A percentile compares a stretch with the other conserved stretches of the same genome.
phyloP scores from a whole-genome alignment of 64 coral and sea anemone genomes.

The Actinia tenebrosa region DNA sequence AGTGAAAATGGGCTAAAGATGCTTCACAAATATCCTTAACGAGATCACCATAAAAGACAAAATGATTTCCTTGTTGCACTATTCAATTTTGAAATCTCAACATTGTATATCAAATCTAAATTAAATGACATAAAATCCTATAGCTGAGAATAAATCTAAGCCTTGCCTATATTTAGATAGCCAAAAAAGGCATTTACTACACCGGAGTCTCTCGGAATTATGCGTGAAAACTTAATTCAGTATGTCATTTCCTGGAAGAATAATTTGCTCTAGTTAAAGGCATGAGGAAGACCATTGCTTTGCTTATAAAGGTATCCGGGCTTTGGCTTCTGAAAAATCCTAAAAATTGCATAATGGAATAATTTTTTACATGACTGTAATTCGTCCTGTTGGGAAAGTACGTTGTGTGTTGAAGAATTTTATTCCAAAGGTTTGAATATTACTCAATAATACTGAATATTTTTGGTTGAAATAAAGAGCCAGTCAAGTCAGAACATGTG shows the following conservation, averaged over 20 bases:
- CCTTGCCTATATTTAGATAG: not conserved
- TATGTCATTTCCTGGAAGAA: not conserved
- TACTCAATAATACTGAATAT: too few species aligned
- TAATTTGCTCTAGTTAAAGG: not conserved
- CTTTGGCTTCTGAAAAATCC: not conserved
- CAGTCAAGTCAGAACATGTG: too few species aligned
- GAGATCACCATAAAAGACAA: too few species aligned
- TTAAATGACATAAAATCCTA: not conserved
- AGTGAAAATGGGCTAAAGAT: too few species aligned
- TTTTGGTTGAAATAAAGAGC: too few species aligned
- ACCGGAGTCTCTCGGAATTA: not conserved
- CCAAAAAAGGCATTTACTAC: not conserved
- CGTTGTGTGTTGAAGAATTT: too few species aligned
- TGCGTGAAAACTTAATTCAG: constrained; percentile 3
- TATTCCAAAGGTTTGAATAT: too few species aligned
- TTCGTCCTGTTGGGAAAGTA: too few species aligned
- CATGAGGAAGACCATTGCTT: not conserved
- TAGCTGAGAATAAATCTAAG: not conserved
- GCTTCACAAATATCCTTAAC: too few species aligned
- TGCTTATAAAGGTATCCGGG: not conserved
- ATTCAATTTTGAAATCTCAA: not conserved
- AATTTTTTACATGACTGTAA: not conserved
- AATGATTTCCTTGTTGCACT: too few species aligned
- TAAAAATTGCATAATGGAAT: not conserved
- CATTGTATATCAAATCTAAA: not conserved